Base-by-base conservation (phyloP, 1,140 invertebrate species). In the Camponotus vicinus region DNA sequence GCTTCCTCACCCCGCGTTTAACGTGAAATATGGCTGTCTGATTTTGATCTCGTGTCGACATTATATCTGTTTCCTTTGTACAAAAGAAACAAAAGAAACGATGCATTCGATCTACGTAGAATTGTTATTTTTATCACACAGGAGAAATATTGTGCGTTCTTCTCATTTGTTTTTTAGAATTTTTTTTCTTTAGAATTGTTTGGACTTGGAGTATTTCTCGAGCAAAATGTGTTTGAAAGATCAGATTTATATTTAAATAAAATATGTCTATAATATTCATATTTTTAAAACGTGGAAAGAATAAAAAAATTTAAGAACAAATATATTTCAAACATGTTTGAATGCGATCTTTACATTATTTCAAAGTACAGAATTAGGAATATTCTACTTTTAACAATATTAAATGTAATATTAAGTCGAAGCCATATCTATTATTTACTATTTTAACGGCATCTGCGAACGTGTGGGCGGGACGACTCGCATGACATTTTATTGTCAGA, bases 311-410 rank as follows among this genome's bases (percentile, higher is more conserved):
- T 3, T 64, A 42, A 11, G 42, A 63, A 27, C 9, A 13, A 7
- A 64, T 8, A 13, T 45, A 32, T 27, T 59, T 42, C 2, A 21
- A 18, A 59, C 34, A 37, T n/a, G 2, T 63, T 18, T 32, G 18
- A 75, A n/a, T 11, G 11, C n/a, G 34, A 3, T 76, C 21, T 77
- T 76, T 42, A 45, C 40, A 64, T 77, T 34, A 15, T 45, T 27
- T 9, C 8, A 64, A 64, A 77, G 13, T 8, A 13, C 2, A 18
- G 15, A 77, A 42, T 77, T 8, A 27, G 27, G 0, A 27, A 37
- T n/a, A 37, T n/a, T 55, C 1, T n/a, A 37, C 9, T 37, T 37
- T 13, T 15, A 63, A 34, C 6, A 45, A 21, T 5, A 52, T 3
- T n/a, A 64, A 63, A 37, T 40, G 18, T 27, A 21, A 63, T 77